Conservation (phyloP, 2,797 vertebrate species). For the Sebastes ruberrimus region DNA sequence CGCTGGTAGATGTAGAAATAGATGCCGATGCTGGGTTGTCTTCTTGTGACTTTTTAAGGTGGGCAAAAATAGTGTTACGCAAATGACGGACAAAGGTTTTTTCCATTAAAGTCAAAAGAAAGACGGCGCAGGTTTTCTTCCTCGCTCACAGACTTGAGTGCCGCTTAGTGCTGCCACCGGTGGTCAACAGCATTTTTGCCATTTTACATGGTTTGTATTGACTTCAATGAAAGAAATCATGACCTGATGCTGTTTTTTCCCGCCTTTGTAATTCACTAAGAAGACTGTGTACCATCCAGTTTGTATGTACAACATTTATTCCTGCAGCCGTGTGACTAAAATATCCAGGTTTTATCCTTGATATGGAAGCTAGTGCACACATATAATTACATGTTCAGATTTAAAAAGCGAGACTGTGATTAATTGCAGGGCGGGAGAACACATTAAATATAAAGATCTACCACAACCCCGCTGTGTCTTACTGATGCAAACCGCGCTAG, state of each 20-base stretch:
- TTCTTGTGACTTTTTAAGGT: neutral
- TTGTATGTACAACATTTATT: neutral
- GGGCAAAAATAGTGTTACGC: neutral
- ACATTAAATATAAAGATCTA: neutral
- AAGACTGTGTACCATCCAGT: neutral
- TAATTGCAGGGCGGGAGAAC: neutral
- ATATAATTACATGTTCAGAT: neutral
- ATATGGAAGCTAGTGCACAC: neutral
- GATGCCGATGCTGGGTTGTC: neutral
- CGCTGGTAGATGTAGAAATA: neutral
- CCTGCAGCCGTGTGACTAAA: neutral
- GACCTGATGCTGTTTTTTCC: neutral
- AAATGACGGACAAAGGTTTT: neutral
- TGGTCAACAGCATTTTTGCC: neutral
- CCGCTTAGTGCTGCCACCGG: neutral
- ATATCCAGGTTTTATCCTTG: neutral
- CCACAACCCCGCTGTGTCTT: neutral
- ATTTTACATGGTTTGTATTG: neutral
- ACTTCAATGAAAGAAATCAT: neutral
- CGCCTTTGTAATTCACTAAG: neutral
- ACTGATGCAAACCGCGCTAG: slow-evolving; percentile 59
- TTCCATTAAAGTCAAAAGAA: neutral
- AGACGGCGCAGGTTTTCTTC: neutral
- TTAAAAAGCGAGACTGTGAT: neutral
- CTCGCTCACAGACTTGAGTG: too few relatives aligned